Percentiles rank a stretch among this genome's conserved stretches.
Conservation (phyloP, 2,888 invertebrate species). For the Macaria liturata region DNA sequence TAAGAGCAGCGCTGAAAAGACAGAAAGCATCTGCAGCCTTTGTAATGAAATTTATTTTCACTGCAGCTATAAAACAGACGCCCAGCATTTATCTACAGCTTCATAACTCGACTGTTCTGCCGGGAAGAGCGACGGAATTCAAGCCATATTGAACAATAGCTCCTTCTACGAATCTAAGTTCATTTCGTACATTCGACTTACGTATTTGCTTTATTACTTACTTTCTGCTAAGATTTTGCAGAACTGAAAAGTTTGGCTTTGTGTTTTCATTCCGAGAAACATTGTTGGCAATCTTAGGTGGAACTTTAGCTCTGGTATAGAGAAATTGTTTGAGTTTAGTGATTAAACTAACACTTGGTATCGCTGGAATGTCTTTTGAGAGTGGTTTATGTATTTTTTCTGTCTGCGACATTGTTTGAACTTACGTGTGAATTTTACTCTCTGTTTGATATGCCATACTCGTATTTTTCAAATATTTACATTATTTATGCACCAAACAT, state of each 20-base stretch:
- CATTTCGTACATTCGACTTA: conserved; percentile 40
- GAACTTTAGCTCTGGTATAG: conserved; percentile 5
- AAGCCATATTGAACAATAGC: conserved; percentile 54
- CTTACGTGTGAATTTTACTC: no score
- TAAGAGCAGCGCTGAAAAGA: no score
- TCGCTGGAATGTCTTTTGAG: not conserved
- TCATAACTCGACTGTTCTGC: conserved; percentile 49
- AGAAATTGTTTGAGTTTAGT: conserved; percentile 4
- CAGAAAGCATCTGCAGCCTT: no score
- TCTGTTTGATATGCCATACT: no score
- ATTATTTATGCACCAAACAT: no score
- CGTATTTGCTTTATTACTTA: conserved; percentile 42
- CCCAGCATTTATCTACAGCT: conserved; percentile 28
- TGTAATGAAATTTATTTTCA: no score
- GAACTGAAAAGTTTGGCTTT: conserved; percentile 28
- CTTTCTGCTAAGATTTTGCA: conserved; percentile 27
- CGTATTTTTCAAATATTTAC: no score
- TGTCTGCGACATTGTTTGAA: not conserved
- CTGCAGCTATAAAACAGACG: no score
- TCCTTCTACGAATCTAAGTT: conserved; percentile 47
- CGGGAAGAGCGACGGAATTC: conserved; percentile 58
- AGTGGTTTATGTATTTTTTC: no score
- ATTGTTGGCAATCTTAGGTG: conserved; percentile 20
- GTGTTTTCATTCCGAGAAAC: conserved; percentile 26
- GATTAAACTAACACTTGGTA: not conserved